Percentiles rank a stretch among this genome's conserved stretches.
Conservation (phyloP, 2,797 vertebrate genomes). For the Coilia nasus region DNA sequence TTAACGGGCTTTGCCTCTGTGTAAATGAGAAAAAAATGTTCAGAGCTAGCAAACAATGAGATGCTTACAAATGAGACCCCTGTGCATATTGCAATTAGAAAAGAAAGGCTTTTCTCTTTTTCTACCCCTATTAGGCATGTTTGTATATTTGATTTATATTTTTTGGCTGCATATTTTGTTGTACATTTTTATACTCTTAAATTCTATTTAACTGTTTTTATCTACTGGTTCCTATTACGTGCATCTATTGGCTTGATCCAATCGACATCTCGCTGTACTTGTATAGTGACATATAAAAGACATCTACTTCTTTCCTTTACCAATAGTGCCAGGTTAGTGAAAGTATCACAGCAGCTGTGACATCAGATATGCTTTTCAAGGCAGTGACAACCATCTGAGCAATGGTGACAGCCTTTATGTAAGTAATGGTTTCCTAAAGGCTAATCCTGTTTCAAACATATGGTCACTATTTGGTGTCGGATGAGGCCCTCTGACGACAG, state of each 20-base stretch:
- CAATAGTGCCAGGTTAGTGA: background rate
- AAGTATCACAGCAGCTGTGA: background rate
- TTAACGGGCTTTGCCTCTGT: slow-evolving; percentile 69
- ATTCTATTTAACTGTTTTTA: no score
- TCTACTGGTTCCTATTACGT: no score
- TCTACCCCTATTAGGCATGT: no score
- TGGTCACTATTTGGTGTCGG: background rate
- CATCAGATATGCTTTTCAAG: background rate
- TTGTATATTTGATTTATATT: no score
- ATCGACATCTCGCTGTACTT: no score
- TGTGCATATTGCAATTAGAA: slow-evolving; percentile 46
- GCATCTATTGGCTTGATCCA: no score
- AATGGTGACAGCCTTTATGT: background rate
- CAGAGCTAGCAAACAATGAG: slow-evolving; percentile 62
- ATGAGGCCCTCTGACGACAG: background rate
- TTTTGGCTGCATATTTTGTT: no score
- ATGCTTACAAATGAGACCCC: slow-evolving; percentile 55
- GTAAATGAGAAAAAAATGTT: slow-evolving; percentile 65
- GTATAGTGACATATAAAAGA: no score
- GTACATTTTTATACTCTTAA: no score
- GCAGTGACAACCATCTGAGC: background rate
- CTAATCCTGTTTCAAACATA: background rate
- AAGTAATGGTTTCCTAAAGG: background rate
- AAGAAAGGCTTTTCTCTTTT: background rate
- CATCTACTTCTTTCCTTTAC: background rate